Percentiles rank a stretch among this genome's conserved stretches.
These are phyloP conservation scores for Virgularia gustaviana DNA, from an alignment of 92 coral and sea anemone genomes.

Conservation along the genomic window DNA sequence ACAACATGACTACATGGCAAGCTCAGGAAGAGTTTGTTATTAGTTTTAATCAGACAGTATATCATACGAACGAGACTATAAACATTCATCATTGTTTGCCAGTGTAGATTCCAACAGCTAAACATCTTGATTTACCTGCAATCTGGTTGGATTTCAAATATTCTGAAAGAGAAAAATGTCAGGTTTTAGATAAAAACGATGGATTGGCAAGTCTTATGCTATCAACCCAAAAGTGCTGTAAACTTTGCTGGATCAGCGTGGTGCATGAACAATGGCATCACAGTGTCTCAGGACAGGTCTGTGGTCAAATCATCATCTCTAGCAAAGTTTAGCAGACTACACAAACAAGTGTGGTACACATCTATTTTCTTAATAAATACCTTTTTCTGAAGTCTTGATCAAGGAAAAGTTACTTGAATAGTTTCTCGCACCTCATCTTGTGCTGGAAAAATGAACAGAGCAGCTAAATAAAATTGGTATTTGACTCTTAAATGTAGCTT, in stretches of 20 bases:
- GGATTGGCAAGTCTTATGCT: too few species aligned
- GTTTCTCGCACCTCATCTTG: too few species aligned
- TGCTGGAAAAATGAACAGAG: too few species aligned
- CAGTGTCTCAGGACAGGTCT: conserved; percentile 61
- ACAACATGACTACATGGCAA: too few species aligned
- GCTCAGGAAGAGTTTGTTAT: conserved; percentile 13
- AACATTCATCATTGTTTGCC: conserved; percentile 39
- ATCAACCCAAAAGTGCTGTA: too few species aligned
- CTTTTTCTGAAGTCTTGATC: neutral
- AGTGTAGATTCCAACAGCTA: too few species aligned
- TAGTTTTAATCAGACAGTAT: conserved; percentile 42
- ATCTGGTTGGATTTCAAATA: too few species aligned
- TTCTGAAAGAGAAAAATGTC: too few species aligned
- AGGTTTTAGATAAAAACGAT: neutral
- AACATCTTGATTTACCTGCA: too few species aligned
- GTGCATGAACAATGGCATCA: conserved; percentile 52
- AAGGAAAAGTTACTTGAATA: neutral
- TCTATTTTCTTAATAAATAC: neutral
- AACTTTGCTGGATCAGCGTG: conserved; percentile 48
- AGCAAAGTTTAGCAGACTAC: neutral
- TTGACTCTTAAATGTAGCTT: too few species aligned
- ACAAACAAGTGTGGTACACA: neutral
- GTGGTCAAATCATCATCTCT: conserved; percentile 64
- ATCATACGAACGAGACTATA: conserved; percentile 71
- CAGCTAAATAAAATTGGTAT: too few species aligned